Percentiles rank a stretch among this genome's conserved stretches.
phyloP scores from a whole-genome alignment of 1,140 invertebrate genomes.

The Cryptotermes secundus region DNA sequence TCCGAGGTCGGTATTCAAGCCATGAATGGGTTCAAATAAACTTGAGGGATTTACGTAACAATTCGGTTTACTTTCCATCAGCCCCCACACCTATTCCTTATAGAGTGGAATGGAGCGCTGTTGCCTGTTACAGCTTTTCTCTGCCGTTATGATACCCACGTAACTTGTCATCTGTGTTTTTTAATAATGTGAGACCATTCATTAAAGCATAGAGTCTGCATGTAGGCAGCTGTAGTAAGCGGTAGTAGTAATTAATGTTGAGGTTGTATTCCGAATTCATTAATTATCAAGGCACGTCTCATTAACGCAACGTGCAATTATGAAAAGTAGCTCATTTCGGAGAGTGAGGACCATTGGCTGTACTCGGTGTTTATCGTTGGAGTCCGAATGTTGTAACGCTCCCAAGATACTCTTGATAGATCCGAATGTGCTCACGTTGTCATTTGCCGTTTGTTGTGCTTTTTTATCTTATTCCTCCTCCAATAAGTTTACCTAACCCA shows the following conservation, averaged over 20 bases:
- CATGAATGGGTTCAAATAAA: not conserved
- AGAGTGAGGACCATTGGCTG: not conserved
- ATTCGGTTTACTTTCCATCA: not conserved
- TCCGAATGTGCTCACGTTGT: too few relatives aligned
- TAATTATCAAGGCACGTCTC: not conserved
- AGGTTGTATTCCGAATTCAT: not conserved
- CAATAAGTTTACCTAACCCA: too few relatives aligned
- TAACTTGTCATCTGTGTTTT: not conserved
- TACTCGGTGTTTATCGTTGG: too few relatives aligned
- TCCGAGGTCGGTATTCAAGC: constrained; percentile 14
- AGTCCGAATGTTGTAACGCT: too few relatives aligned
- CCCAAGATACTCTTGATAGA: too few relatives aligned
- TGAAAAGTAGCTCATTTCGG: not conserved
- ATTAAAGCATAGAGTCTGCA: not conserved
- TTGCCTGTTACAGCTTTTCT: not conserved
- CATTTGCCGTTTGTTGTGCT: too few relatives aligned
- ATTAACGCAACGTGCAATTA: not conserved
- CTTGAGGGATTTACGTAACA: not conserved
- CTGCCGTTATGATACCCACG: not conserved
- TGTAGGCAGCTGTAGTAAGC: not conserved
- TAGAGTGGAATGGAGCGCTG: not conserved
- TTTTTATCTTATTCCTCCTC: too few relatives aligned
- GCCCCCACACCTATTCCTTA: not conserved
- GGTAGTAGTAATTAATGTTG: not conserved
- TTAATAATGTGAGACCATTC: not conserved